phyloP scores from a whole-genome alignment of 2,888 invertebrate genomes.

The Scelioninae gen. 1 region DNA sequence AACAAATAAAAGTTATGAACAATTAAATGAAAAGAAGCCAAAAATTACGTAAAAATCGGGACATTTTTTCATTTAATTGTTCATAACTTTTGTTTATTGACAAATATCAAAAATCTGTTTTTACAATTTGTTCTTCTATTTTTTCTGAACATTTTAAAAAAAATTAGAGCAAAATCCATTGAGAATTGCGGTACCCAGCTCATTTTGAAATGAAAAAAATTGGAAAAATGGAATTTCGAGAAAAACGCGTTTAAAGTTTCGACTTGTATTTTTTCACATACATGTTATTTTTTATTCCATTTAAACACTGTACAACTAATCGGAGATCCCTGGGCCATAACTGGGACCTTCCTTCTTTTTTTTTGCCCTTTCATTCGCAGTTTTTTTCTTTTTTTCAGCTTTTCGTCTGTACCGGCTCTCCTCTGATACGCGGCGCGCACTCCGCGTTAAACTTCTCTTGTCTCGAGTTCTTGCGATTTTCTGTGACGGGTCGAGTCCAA shows the following conservation, averaged over 20 bases:
- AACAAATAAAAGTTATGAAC: no score
- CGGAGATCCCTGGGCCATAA: neutral
- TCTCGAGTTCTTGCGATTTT: constrained; percentile 23
- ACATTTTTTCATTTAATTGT: no score
- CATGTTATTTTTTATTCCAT: constrained; percentile 8
- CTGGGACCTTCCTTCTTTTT: constrained; percentile 18
- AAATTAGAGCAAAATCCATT: no score
- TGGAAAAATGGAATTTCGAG: no score
- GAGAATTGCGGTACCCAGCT: no score
- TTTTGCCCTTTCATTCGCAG: neutral
- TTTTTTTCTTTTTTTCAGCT: constrained; percentile 10
- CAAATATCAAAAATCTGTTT: no score
- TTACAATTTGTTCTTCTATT: no score
- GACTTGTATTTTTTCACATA: neutral
- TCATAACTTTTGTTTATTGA: no score
- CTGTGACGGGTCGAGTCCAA: constrained; percentile 2
- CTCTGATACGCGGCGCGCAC: constrained; percentile 8
- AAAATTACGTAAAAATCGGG: no score
- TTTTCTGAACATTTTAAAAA: no score
- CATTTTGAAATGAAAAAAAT: no score
- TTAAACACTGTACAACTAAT: constrained; percentile 8
- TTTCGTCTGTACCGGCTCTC: constrained; percentile 8
- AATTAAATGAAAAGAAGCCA: no score
- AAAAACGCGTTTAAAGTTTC: neutral
- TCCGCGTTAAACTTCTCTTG: neutral